A percentile compares a stretch with the other conserved stretches of the same genome.
phyloP scores from a whole-genome alignment of 2,888 invertebrate genomes.

The Eustalomyia histrio region DNA sequence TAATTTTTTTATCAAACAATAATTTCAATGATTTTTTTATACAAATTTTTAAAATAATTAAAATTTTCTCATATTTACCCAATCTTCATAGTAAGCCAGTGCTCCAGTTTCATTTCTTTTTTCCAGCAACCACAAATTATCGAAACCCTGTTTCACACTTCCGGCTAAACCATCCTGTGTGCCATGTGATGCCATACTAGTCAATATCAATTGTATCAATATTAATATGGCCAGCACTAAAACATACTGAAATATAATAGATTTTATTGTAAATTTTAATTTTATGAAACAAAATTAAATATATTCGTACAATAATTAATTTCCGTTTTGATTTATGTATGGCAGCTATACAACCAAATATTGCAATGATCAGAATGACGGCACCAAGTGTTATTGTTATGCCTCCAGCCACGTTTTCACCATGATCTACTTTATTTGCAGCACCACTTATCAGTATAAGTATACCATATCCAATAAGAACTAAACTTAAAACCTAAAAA shows the following conservation, averaged over 20 bases:
- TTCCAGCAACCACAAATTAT: conserved; percentile 72
- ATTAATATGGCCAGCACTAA: conserved; percentile 69
- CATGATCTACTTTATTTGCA: conserved; percentile 73
- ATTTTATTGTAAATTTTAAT: not conserved
- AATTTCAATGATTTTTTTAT: too few species aligned
- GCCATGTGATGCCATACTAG: conserved; percentile 76
- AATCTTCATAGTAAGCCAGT: conserved; percentile 73
- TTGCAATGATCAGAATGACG: conserved; percentile 70
- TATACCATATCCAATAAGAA: conserved; percentile 73
- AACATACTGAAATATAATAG: conserved; percentile 68
- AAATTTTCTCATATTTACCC: conserved; percentile 62
- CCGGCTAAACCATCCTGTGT: conserved; percentile 74
- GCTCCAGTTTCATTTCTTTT: conserved; percentile 70
- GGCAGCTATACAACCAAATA: conserved; percentile 74
- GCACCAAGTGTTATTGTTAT: conserved; percentile 73
- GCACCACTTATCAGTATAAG: conserved; percentile 73
- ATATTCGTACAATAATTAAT: conserved; percentile 70
- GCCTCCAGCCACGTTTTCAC: conserved; percentile 74
- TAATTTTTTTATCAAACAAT: too few species aligned
- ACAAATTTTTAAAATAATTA: not conserved
- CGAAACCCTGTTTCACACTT: conserved; percentile 74
- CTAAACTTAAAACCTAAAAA: conserved; percentile 71
- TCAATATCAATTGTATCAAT: conserved; percentile 72
- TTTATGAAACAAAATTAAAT: not conserved
- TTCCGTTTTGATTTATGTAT: conserved; percentile 72